A percentile compares a stretch with the other conserved stretches of the same genome.
These are phyloP conservation scores for Cariama cristata DNA, from an alignment of 2,113 vertebrate species.

Conservation along the genomic window DNA sequence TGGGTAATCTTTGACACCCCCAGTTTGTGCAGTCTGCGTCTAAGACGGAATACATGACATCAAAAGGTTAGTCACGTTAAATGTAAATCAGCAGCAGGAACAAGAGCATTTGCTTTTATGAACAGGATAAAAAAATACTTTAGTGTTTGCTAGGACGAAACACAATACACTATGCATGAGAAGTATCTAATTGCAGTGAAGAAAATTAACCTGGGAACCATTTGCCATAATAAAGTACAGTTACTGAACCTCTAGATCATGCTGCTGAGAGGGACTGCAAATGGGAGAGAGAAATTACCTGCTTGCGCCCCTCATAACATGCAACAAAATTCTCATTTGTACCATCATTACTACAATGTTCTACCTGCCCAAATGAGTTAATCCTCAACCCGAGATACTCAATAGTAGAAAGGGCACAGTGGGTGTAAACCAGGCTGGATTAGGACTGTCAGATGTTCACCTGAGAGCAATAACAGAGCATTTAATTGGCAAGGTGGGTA, in stretches of 20 bases:
- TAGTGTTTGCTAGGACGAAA: not conserved
- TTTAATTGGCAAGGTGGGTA: not conserved
- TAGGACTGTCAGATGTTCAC: not conserved
- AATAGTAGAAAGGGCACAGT: not conserved
- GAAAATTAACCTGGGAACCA: not conserved
- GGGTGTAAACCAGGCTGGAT: not conserved
- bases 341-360: not conserved
- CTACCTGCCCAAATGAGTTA: not conserved
- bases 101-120: not conserved
- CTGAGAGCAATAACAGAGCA: not conserved
- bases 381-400: not conserved
- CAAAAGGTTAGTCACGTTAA: not conserved
- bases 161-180: not conserved
- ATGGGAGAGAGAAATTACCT: not conserved
- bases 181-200: not conserved
- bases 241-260: not conserved
- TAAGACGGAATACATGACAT: conserved; percentile 62
- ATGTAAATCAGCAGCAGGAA: not conserved
- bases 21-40: conserved; percentile 89
- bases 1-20: conserved; percentile 95
- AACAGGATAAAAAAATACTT: not conserved
- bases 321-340: not conserved
- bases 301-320: not conserved
- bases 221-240: not conserved
- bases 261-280: not conserved